Evolutionary conservation across 53 echinoderm and acorn worm genomes (phyloP).

Genomic region (Henricia sp.): DNA sequence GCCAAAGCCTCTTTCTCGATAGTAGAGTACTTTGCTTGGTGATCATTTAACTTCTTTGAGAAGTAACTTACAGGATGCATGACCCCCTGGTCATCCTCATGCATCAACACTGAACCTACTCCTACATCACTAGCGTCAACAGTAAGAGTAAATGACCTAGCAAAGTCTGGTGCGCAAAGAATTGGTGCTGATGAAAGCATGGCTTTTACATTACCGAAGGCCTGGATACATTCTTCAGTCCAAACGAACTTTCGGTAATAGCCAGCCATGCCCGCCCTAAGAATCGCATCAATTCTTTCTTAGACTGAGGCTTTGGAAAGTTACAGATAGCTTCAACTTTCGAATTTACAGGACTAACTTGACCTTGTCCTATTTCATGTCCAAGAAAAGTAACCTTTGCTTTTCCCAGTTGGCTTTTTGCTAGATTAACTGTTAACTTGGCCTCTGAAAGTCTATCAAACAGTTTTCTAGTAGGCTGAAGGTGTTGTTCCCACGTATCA

Average conservation of each 20-base stretch:
- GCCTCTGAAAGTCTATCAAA: slow-evolving; percentile 32
- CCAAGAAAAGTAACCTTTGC: slow-evolving; percentile 65
- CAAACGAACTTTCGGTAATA: slow-evolving; percentile 51
- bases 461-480: neutral
- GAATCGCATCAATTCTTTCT: slow-evolving; percentile 61
- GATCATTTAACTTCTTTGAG: too few species aligned
- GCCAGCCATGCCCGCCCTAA: slow-evolving; percentile 51
- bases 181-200: slow-evolving; percentile 44
- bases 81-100: slow-evolving; percentile 34
- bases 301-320: slow-evolving; percentile 47
- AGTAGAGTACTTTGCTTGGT: neutral
- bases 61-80: slow-evolving; percentile 70
- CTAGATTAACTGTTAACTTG: slow-evolving; percentile 21
- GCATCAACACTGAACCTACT: slow-evolving; percentile 62
- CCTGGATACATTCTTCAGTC: slow-evolving; percentile 44
- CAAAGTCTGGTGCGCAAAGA: slow-evolving; percentile 58
- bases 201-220: slow-evolving; percentile 57
- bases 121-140: slow-evolving; percentile 73
- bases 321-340: slow-evolving; percentile 58
- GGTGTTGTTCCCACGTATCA: slow-evolving; percentile 49
- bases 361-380: slow-evolving; percentile 66
- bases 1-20: too few species aligned
- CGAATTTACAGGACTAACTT: slow-evolving; percentile 45
- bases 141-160: slow-evolving; percentile 57
- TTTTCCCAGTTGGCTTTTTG: slow-evolving; percentile 63